Evolutionary conservation across 2,888 invertebrate species (phyloP), one percentile per base, ranked within the genome.

Genomic region (Calameuta pallipes): DNA sequence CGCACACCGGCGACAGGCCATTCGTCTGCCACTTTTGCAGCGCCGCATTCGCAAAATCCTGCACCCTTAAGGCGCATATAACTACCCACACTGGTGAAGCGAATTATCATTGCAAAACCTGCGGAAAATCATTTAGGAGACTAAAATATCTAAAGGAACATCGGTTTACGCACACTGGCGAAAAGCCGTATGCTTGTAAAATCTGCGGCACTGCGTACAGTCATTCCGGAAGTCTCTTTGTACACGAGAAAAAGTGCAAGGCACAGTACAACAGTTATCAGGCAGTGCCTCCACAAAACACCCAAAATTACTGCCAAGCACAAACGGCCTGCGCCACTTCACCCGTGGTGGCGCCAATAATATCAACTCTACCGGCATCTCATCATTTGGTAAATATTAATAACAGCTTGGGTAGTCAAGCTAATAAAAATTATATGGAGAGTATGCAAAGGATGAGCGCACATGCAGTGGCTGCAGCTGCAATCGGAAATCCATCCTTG

Each of bases 81-180:
- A 90, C 90, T 23, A 90, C 89, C 6, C 90, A 90, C 74, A 90
- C 90, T 0, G 90, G 90, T 1, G 90, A 90, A 76, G 90, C 90
- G 1, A 90, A 90, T 84, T 90, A 90, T 78, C 90, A 89, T 73
- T 90, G 90, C 68, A 90, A 90, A 83, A 90, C 90, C 1, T 90
- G 90, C n/a, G 89, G 89, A 0, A 90, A 90, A 78, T 89, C 90
- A 0, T 90, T 90, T 34, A 83, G 89, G 35, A 78, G 90, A 41
- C 74, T 90, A 3, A 90, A 90, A n/a, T 90, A 90, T 68, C 78
- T 90, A 34, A 90, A 90, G 56, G 90, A 90, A 73, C 90, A 90
- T 75, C 82, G 86, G 69, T 90, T 89, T 34, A 90, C 90, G 3
- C 90, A 90, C 34, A 90, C 90, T 0, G 90, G 90, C 4, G 90